These are phyloP conservation scores for Benthosema pterotum DNA, from an alignment of 2,797 vertebrate species.

Conservation along the genomic window DNA sequence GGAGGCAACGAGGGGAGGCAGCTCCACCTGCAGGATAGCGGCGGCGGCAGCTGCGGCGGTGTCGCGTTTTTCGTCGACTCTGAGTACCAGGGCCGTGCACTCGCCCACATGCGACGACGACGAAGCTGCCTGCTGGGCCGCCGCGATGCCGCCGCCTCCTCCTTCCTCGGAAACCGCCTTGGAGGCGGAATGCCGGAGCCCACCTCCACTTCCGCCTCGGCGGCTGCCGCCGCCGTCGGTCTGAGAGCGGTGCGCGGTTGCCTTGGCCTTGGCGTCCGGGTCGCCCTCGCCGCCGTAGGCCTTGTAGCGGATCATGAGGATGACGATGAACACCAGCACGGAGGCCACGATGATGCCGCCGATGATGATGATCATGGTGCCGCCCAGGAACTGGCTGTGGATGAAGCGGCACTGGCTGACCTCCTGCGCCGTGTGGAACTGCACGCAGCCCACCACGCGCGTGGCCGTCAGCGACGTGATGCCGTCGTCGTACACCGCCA, in stretches of 20 bases:
- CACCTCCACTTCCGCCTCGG: too few species aligned
- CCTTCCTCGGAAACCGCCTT: conserved; percentile 76
- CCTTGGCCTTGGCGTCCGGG: conserved; percentile 78
- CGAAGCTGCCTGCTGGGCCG: conserved; percentile 55
- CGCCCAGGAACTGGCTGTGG: conserved; percentile 98
- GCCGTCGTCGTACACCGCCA: conserved; percentile 96
- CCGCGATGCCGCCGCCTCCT: conserved; percentile 51
- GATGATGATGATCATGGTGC: conserved; percentile 99
- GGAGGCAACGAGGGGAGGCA: conserved; percentile 58
- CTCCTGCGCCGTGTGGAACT: conserved; percentile 95
- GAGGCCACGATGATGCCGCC: conserved; percentile 98
- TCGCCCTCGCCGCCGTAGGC: too few species aligned
- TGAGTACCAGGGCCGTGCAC: conserved; percentile 80
- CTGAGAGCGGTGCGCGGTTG: conserved; percentile 84
- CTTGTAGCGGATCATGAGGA: conserved; percentile 98
- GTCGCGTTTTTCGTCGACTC: conserved; percentile 78
- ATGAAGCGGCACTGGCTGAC: conserved; percentile 97
- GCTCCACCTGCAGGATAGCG: conserved; percentile 68
- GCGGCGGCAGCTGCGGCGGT: conserved; percentile 52
- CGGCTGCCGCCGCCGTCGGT: conserved; percentile 84
- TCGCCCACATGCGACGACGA: too few species aligned
- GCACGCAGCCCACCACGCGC: conserved; percentile 94
- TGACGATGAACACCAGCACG: conserved; percentile 97
- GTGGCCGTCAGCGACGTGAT: conserved; percentile 97
- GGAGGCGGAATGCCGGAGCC: conserved; percentile 69